Base-by-base conservation (phyloP, 2,113 vertebrate genomes). In the Catharus bicknelli region DNA sequence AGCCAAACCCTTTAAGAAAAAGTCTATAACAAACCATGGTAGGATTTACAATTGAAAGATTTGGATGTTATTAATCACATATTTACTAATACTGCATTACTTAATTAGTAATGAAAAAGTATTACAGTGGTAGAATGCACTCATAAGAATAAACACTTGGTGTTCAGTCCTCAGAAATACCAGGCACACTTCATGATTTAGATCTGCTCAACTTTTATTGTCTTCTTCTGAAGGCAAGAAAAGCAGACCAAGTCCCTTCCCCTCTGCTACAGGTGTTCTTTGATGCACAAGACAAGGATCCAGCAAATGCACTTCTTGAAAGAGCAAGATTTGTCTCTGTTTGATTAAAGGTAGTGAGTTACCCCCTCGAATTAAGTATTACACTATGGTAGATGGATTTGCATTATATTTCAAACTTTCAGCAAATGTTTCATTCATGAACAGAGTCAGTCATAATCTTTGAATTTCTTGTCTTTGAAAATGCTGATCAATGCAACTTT, bases 391-490 rank as follows among this genome's bases (percentile, higher is more conserved):
- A 86, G 34, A 32, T 50, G 40, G 51, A 55, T 81, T 12, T 25
- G 22, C 18, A 23, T 40, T 74, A 32, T 38, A 34, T 43, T 95
- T 94, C 76, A 48, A 55, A 70, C 25, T 54, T 83, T 57, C 47
- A 78, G 30, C 42, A 54, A 73, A 61, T 86, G 8, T 70, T 86
- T 86, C 15, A 70, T 83, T 76, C 47, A 93, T 69, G 40, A 80
- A 55, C 15, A 73, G 59, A 88, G 50, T 21, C 34, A 48, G 42
- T 51, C 14, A 61, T 61, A 47, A 66, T 67, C 51, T 86, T 94
- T 76, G 15, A 88, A 73, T 96, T 83, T 83, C 48, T 62, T 81
- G 48, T 36, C 79, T 94, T 95, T 94, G 72, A 95, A 93, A 61
- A 76, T 30, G 40, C 4, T 80, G 62, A 86, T 86, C 45, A 93